phyloP scores from a whole-genome alignment of 2,888 invertebrate species.

The Lasiommata megera region DNA sequence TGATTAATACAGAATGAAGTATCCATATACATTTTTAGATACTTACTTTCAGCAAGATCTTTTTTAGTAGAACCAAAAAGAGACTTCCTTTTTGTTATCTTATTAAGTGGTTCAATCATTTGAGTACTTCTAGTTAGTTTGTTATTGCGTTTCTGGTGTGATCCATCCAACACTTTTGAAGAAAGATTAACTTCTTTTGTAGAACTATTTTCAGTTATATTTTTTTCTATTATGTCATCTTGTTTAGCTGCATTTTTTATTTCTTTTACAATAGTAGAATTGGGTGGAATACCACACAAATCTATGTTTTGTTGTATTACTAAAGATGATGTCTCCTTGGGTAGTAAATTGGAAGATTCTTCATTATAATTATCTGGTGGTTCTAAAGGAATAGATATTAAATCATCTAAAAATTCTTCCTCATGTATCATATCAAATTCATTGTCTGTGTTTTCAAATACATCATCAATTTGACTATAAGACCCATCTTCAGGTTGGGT shows the following conservation, averaged over 20 bases:
- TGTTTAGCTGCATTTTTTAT: constrained; percentile 24
- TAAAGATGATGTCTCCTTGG: not conserved
- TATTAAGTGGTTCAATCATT: constrained; percentile 53
- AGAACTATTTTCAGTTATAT: not conserved
- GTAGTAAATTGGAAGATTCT: not conserved
- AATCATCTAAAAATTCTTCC: constrained; percentile 52
- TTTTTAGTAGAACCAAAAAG: constrained; percentile 16
- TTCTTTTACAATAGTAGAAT: constrained; percentile 5
- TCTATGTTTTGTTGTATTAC: not conserved
- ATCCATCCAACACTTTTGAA: not conserved
- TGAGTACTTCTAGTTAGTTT: constrained; percentile 47
- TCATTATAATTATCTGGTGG: constrained; percentile 26
- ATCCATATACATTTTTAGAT: no score
- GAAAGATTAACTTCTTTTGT: constrained; percentile 5
- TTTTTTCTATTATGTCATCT: constrained; percentile 6
- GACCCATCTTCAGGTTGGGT: constrained; percentile 53
- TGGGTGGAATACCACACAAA: not conserved
- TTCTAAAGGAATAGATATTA: constrained; percentile 48
- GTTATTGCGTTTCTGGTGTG: constrained; percentile 29
- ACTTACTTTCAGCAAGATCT: constrained; percentile 44
- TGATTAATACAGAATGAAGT: no score
- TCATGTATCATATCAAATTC: constrained; percentile 20
- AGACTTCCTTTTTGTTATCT: constrained; percentile 41
- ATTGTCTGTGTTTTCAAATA: constrained; percentile 40
- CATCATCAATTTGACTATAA: constrained; percentile 65